A percentile compares a stretch with the other conserved stretches of the same genome.
phyloP scores from a whole-genome alignment of 1,140 invertebrate genomes.

The Hestina assimilis region DNA sequence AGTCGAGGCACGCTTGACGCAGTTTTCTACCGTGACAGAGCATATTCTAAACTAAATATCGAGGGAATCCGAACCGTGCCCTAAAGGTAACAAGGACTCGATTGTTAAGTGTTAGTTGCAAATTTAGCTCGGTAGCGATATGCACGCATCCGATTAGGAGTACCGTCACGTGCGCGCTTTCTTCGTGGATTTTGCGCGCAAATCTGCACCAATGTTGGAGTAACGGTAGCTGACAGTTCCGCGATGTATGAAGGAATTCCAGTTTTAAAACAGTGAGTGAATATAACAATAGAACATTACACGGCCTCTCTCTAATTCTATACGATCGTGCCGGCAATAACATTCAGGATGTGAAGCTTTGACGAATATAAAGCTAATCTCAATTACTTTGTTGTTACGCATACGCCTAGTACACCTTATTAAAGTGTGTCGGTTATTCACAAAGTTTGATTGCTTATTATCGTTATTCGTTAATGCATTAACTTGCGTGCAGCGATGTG shows the following conservation, averaged over 20 bases:
- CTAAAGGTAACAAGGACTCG: constrained; percentile 36
- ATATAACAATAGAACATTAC: constrained; percentile 36
- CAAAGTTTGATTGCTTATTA: too few species aligned
- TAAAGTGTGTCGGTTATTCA: too few species aligned
- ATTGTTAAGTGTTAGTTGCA: constrained; percentile 32
- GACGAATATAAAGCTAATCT: too few species aligned
- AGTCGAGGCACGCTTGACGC: constrained; percentile 57
- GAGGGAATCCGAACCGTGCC: constrained; percentile 43
- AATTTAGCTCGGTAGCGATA: constrained; percentile 37
- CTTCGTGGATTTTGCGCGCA: constrained; percentile 73
- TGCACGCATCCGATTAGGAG: constrained; percentile 57
- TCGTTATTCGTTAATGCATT: too few species aligned
- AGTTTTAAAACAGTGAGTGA: constrained; percentile 18
- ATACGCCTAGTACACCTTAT: too few species aligned
- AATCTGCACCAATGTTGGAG: constrained; percentile 59
- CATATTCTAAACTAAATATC: constrained; percentile 20
- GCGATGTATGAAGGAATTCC: constrained; percentile 47
- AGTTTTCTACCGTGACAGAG: constrained; percentile 57
- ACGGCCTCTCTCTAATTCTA: constrained; percentile 22
- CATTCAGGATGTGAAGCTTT: constrained; percentile 20
- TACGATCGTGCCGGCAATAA: constrained; percentile 8
- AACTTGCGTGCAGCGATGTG: constrained; percentile 6
- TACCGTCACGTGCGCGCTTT: constrained; percentile 69
- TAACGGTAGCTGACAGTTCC: constrained; percentile 70
- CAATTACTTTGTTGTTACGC: too few species aligned